Conservation (phyloP, 2,113 vertebrate genomes). For the Columba livia region DNA sequence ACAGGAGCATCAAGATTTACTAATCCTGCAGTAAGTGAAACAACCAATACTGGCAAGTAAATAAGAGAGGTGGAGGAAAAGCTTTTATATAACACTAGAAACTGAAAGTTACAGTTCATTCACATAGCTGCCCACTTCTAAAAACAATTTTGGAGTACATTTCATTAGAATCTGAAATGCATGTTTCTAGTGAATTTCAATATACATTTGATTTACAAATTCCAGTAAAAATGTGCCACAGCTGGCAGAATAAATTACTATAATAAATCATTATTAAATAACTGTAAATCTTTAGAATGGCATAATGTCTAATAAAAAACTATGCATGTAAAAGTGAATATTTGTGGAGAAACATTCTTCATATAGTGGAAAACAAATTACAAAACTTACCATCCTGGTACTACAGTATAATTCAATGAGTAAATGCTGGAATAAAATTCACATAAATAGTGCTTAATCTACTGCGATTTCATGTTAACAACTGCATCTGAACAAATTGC, state of each 20-base stretch:
- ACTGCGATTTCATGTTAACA: slow-evolving; percentile 46
- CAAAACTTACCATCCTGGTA: slow-evolving; percentile 64
- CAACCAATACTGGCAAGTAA: background rate
- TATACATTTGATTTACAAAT: slow-evolving; percentile 78
- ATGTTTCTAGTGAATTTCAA: slow-evolving; percentile 73
- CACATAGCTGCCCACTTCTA: slow-evolving; percentile 44
- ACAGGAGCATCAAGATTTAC: background rate
- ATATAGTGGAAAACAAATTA: slow-evolving; percentile 70
- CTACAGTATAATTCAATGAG: slow-evolving; percentile 69
- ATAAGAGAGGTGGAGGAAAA: background rate
- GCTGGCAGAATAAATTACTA: slow-evolving; percentile 75
- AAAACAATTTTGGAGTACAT: slow-evolving; percentile 61
- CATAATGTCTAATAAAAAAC: slow-evolving; percentile 70
- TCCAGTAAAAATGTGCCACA: slow-evolving; percentile 74
- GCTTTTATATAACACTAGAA: background rate
- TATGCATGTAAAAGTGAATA: slow-evolving; percentile 65
- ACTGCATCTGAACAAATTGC: slow-evolving; percentile 57
- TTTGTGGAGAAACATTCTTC: slow-evolving; percentile 58
- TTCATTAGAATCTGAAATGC: slow-evolving; percentile 75
- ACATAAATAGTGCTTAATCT: slow-evolving; percentile 73
- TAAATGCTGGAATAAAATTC: slow-evolving; percentile 72
- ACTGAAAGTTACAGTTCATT: slow-evolving; percentile 7
- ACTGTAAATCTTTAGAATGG: slow-evolving; percentile 78
- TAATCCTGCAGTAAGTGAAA: background rate
- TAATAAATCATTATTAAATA: slow-evolving; percentile 82